phyloP scores from a whole-genome alignment of 2,113 vertebrate species.

The Lepidothrix coronata region DNA sequence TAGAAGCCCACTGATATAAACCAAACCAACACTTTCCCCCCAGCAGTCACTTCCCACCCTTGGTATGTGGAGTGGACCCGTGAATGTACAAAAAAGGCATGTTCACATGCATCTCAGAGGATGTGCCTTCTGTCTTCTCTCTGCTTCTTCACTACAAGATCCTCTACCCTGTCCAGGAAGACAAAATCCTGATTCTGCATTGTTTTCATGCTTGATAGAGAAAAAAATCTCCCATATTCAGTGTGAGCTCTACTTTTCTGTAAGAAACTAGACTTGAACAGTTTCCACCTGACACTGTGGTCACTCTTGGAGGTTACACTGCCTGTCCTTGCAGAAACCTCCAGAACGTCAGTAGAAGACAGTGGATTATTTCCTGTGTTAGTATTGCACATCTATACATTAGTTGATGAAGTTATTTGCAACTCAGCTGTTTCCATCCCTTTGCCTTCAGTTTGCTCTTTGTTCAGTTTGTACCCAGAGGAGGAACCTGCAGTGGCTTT shows the following conservation, averaged over 20 bases:
- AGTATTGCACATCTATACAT: background rate
- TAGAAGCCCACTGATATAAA: background rate
- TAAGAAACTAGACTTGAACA: background rate
- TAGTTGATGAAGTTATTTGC: background rate
- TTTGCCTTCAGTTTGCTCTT: background rate
- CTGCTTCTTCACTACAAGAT: background rate
- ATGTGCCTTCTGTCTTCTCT: background rate
- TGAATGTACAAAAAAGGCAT: too few relatives aligned
- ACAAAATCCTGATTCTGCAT: background rate
- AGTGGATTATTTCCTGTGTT: background rate
- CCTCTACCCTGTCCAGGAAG: background rate
- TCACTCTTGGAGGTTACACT: background rate
- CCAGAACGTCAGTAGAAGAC: background rate
- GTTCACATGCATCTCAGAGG: background rate
- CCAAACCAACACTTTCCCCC: background rate
- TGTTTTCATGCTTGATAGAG: background rate
- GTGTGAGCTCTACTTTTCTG: background rate
- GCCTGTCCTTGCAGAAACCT: background rate
- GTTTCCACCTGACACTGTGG: background rate
- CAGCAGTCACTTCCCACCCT: background rate
- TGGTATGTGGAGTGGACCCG: background rate
- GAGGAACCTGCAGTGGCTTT: background rate
- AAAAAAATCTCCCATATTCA: background rate
- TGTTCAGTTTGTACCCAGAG: background rate
- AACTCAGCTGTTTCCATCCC: background rate